These are phyloP conservation scores for Phenganax subtilis DNA, from an alignment of 92 coral and sea anemone genomes.

Conservation along the genomic window DNA sequence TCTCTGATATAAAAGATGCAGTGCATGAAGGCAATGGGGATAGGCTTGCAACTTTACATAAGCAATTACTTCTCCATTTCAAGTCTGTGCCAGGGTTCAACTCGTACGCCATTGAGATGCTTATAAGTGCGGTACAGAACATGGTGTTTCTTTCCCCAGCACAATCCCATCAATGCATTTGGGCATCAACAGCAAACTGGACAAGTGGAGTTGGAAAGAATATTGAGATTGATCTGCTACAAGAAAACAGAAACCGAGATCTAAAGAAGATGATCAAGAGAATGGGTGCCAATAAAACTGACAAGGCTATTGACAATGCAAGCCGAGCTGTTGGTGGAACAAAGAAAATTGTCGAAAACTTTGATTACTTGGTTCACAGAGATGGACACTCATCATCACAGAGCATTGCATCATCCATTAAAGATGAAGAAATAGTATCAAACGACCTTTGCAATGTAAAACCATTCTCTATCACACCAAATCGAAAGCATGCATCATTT, in stretches of 20 bases:
- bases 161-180: conserved; percentile 56
- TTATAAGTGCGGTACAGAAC: conserved; percentile 47
- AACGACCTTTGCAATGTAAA: neutral
- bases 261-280: conserved; percentile 46
- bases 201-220: conserved; percentile 55
- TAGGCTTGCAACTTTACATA: conserved; percentile 55
- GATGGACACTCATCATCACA: neutral
- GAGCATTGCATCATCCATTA: neutral
- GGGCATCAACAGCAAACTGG: conserved; percentile 68
- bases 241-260: conserved; percentile 55
- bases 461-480: neutral
- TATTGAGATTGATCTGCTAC: conserved; percentile 57
- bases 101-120: conserved; percentile 58
- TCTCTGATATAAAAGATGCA: conserved; percentile 44
- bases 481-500: conserved; percentile 5
- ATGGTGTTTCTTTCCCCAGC: conserved; percentile 53
- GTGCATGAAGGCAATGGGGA: conserved; percentile 56
- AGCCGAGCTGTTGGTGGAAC: conserved; percentile 57
- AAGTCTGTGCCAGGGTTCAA: conserved; percentile 47
- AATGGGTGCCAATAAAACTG: conserved; percentile 69
- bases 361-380: conserved; percentile 9
- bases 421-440: neutral
- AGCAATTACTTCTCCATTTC: conserved; percentile 52
- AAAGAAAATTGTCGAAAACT: conserved; percentile 43
- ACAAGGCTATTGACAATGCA: conserved; percentile 53